These are phyloP conservation scores for Hylaea fasciaria DNA, from an alignment of 2,888 invertebrate genomes.

Conservation along the genomic window DNA sequence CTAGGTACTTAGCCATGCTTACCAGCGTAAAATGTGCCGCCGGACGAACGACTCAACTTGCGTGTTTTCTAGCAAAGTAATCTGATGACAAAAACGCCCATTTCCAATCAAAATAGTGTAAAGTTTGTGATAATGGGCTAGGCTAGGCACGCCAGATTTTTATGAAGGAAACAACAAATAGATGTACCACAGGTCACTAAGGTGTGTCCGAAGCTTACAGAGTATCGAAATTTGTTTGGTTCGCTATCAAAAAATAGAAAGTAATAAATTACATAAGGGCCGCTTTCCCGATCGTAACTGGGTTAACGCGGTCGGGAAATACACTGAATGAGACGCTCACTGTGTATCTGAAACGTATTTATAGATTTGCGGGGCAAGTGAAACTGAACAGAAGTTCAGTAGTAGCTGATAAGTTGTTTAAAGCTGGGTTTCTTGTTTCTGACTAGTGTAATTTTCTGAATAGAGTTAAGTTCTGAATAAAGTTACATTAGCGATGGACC, in stretches of 20 bases:
- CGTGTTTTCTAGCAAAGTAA: no score
- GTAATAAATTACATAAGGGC: slow-evolving; percentile 78
- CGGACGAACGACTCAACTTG: no score
- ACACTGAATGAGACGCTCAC: slow-evolving; percentile 48
- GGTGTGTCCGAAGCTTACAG: background rate
- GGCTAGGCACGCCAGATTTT: no score
- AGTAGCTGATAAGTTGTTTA: background rate
- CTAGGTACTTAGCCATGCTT: no score
- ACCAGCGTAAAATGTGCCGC: no score
- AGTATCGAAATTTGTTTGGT: slow-evolving; percentile 39
- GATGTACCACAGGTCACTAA: background rate
- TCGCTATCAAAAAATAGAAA: slow-evolving; percentile 83
- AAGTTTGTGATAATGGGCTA: no score
- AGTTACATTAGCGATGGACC: slow-evolving; percentile 8
- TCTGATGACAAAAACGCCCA: no score
- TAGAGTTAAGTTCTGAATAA: background rate
- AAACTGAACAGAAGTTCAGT: slow-evolving; percentile 20
- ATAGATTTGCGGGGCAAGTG: slow-evolving; percentile 23
- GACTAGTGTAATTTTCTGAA: no score
- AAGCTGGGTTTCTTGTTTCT: no score
- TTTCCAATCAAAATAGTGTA: no score
- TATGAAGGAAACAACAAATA: no score
- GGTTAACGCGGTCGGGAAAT: slow-evolving; percentile 64
- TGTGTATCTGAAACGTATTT: slow-evolving; percentile 24
- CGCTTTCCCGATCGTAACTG: slow-evolving; percentile 74